Evolutionary conservation across 2,113 vertebrate species (phyloP).

Genomic region (Aphelocoma coerulescens): DNA sequence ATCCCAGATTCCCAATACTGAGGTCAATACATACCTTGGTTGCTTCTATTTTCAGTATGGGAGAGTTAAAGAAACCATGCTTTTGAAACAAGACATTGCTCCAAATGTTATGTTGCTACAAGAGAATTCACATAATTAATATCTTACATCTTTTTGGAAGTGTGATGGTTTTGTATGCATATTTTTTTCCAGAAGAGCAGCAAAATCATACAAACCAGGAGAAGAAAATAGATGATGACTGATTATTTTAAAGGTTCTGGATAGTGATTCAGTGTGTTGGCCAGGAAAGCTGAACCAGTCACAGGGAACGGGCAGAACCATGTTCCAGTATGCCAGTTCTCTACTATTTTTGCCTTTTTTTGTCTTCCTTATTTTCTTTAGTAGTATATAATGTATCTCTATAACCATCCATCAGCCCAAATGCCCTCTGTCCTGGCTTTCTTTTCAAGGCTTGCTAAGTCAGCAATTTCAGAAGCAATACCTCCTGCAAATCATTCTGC

Average conservation of each 20-base stretch:
- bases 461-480: neutral
- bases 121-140: neutral
- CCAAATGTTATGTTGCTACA: neutral
- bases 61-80: neutral
- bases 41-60: neutral
- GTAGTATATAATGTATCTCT: neutral
- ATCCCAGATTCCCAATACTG: neutral
- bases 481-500: neutral
- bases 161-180: rapidly evolving
- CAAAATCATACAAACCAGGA: neutral
- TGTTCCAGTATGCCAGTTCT: neutral
- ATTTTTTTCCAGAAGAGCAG: neutral
- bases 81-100: neutral
- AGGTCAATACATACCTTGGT: neutral
- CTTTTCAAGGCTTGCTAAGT: neutral
- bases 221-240: neutral
- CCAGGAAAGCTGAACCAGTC: neutral
- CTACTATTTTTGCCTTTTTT: rapidly evolving
- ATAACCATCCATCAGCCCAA: neutral
- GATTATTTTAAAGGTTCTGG: neutral
- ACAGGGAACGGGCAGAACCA: neutral
- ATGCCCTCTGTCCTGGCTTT: neutral
- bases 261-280: neutral
- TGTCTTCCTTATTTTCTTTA: too few species aligned
- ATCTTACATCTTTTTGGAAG: neutral